phyloP scores from a whole-genome alignment of 2,888 invertebrate species.

The Polyommatus iphigenia region DNA sequence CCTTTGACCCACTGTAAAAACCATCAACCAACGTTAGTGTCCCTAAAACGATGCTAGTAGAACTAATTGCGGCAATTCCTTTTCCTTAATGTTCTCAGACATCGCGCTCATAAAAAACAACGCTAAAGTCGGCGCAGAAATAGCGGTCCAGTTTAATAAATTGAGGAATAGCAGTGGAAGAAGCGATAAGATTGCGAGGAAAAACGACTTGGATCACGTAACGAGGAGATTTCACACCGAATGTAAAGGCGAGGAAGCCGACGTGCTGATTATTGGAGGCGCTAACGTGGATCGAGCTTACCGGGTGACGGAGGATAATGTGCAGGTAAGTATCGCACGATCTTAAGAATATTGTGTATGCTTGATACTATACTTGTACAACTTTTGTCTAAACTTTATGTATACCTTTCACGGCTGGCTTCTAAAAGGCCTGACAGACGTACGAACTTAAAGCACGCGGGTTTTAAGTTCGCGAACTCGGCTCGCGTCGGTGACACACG shows the following conservation, averaged over 20 bases:
- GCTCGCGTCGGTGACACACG: no score
- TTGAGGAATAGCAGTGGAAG: conserved; percentile 52
- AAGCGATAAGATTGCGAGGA: conserved; percentile 42
- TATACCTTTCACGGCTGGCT: no score
- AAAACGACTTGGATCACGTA: conserved; percentile 12
- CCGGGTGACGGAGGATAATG: conserved; percentile 79
- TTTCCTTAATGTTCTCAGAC: conserved; percentile 81
- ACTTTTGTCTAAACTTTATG: no score
- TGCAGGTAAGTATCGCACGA: conserved; percentile 81
- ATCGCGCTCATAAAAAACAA: conserved; percentile 96
- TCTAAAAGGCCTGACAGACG: no score
- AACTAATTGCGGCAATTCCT: conserved; percentile 63
- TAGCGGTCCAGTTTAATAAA: conserved; percentile 84
- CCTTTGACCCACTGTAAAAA: conserved; percentile 45
- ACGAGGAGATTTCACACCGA: conserved; percentile 61
- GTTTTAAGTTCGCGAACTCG: no score
- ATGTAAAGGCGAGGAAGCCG: conserved; percentile 46
- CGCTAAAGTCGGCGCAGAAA: conserved; percentile 89
- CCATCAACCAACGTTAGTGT: conserved; percentile 57
- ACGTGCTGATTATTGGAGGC: conserved; percentile 87
- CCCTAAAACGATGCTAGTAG: conserved; percentile 56
- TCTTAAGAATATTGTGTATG: no score
- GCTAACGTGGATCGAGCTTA: conserved; percentile 87
- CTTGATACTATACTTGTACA: no score
- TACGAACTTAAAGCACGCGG: no score